Evolutionary conservation across 2,888 invertebrate species (phyloP), one percentile per base, ranked within the genome.

Genomic region (Acholoe squamosa): DNA sequence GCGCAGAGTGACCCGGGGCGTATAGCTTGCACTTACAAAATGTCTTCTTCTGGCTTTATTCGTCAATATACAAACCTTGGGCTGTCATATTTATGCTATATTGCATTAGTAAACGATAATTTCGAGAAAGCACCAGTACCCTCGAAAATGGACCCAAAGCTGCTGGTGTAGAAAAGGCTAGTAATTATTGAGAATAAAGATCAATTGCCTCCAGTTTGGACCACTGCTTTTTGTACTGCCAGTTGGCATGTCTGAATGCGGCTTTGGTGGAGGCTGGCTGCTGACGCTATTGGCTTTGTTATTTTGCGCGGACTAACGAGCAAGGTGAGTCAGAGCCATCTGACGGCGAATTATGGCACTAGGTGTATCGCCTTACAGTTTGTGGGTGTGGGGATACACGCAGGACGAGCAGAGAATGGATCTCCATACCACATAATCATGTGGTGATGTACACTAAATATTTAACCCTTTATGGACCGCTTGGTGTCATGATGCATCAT

Each of bases 311-410:
- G n/a, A 43, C 5, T 80, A 80, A 80, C 34, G 80, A 80, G 80
- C 22, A 43, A 22, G 80, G 80, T 80, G 80, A 80, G 80, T 80
- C 80, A 80, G 80, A 80, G 43, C 80, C 80, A 33, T 80, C 80
- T 80, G 80, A 80, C 80, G 80, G 43, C 10, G n/a, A 80, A 19
- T 80, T 80, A 80, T 43, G 34, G 14, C 33, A 80, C 80, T 34
- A 80, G 28, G 28, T 7, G 76, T 25, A 76, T 76, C 76, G 31
- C 31, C 76, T 76, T 76, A 14, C 76, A 28, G 31, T 5, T 76
- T 25, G 76, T 19, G 43, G 43, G 43, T 43, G 43, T 43, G 43
- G 43, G 43, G 43, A 43, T 43, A 43, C 43, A 43, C 43, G 43
- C 10, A 43, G 43, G 43, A 43, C 43, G 43, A 3, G 43, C 3